Evolutionary conservation across 1,140 invertebrate species (phyloP), one percentile per base, ranked within the genome.

Genomic region (Heliconius hewitsoni): DNA sequence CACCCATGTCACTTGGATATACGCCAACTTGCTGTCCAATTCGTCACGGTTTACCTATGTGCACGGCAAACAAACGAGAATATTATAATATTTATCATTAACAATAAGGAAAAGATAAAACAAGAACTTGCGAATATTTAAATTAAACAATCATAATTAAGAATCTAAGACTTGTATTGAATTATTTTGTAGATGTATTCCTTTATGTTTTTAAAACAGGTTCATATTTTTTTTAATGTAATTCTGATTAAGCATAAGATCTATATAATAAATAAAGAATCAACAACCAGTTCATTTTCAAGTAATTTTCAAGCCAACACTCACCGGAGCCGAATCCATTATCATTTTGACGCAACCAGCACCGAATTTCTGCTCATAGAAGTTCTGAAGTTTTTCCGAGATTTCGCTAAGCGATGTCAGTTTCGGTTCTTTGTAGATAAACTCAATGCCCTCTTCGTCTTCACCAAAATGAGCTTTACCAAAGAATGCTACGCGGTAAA

Each of bases 391-490:
- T 74, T 98, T 95, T 87, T 99, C 98, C 3, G 98, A 98, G 79
- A 99, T 98, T 94, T 99, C 98, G 79, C 98, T 97, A 8, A 99
- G 95, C 2, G 97, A 97, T 3, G 99, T 99, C 4, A 99, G 95
- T 94, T 99, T 99, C 0, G 98, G 98, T 90, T 99, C 98, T 91
- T 99, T 99, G 87, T 99, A 99, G 81, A 99, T 97, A 88, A 98
- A 99, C 87, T 99, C 98, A 34, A 98, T 96, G 2, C 97, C 97
- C 90, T 97, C 97, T 84, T 99, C 98, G 82, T 98, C 98, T 87
- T 99, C 98, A 6, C 92, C 91, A 92, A 99, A 99, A 89, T 97
- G 97, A 8, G 96, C 96, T 96, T 98, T 91, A 5, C 89, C 95
- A 87, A 92, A 94, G 85, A 95, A 94, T 11, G 90, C 91, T 0